phyloP scores from a whole-genome alignment of 2,113 vertebrate genomes.

The Abramis brama region DNA sequence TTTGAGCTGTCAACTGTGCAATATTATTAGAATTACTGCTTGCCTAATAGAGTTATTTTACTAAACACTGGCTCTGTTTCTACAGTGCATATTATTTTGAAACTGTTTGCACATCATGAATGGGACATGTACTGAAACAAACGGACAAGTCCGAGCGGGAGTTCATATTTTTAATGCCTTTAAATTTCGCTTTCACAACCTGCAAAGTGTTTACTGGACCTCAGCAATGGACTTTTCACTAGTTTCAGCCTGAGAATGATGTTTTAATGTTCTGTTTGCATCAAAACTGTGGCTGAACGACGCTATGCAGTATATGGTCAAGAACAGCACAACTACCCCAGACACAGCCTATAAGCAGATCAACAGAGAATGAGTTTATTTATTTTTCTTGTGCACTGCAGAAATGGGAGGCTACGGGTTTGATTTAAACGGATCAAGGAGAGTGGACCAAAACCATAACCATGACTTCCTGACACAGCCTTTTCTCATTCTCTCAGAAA shows the following conservation, averaged over 20 bases:
- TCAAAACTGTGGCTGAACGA: constrained; percentile 15
- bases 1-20: constrained; percentile 61
- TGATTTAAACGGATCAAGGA: constrained; percentile 42
- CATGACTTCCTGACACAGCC: constrained; percentile 41
- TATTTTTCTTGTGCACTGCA: constrained; percentile 5
- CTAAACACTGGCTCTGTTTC: constrained; percentile 55
- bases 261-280: constrained; percentile 15
- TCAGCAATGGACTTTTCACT: no score
- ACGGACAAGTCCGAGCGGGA: neutral
- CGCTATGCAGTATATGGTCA: constrained; percentile 26
- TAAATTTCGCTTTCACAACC: constrained; percentile 2
- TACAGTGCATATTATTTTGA: constrained; percentile 6
- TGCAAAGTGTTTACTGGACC: neutral
- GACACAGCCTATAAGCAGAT: neutral
- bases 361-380: neutral
- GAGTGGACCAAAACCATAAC: constrained; percentile 24
- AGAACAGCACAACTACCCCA: constrained; percentile 39
- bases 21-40: constrained; percentile 64
- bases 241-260: neutral
- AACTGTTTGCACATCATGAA: neutral
- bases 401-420: constrained; percentile 22
- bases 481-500: constrained; percentile 17
- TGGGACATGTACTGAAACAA: neutral
- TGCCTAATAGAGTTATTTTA: constrained; percentile 66
- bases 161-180: neutral